These are phyloP conservation scores for Radopholus similis DNA, from an alignment of 1,140 invertebrate genomes.

Conservation along the genomic window DNA sequence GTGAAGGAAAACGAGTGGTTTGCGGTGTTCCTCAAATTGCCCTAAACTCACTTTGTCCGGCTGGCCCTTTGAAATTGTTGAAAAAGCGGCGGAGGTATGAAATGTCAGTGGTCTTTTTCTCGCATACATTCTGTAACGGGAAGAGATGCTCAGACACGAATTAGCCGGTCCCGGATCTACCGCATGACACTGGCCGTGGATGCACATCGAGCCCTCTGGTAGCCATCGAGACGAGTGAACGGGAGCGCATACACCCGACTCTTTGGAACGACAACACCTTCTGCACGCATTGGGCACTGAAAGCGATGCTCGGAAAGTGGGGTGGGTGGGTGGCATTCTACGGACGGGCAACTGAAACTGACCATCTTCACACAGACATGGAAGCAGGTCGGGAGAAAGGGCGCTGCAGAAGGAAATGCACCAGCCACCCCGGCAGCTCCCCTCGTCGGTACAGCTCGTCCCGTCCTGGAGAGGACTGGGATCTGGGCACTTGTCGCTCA, in stretches of 20 bases:
- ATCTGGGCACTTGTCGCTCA: conserved; percentile 35
- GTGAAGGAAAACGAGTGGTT: conserved; percentile 7
- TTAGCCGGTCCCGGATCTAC: neutral
- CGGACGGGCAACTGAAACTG: neutral
- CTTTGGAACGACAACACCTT: conserved; percentile 29
- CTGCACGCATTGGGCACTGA: conserved; percentile 15
- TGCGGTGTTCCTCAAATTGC: too few relatives aligned
- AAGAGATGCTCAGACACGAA: neutral
- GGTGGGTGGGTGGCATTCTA: too few relatives aligned
- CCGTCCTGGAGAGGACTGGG: conserved; percentile 33
- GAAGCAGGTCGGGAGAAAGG: conserved; percentile 17
- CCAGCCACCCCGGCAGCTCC: conserved; percentile 32
- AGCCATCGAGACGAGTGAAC: conserved; percentile 16
- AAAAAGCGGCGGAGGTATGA: conserved; percentile 36
- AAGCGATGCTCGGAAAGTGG: neutral
- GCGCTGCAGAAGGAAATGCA: conserved; percentile 38
- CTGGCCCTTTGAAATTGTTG: conserved; percentile 25
- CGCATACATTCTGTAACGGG: conserved; percentile 33
- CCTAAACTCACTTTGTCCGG: too few relatives aligned
- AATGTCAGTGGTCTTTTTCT: conserved; percentile 32
- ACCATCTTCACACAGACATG: conserved; percentile 43
- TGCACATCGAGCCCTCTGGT: conserved; percentile 41
- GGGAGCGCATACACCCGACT: conserved; percentile 23
- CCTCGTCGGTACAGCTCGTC: conserved; percentile 38
- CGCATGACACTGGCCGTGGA: conserved; percentile 38